Conservation (phyloP, 2,888 invertebrate genomes). For the Lathronympha strigana region DNA sequence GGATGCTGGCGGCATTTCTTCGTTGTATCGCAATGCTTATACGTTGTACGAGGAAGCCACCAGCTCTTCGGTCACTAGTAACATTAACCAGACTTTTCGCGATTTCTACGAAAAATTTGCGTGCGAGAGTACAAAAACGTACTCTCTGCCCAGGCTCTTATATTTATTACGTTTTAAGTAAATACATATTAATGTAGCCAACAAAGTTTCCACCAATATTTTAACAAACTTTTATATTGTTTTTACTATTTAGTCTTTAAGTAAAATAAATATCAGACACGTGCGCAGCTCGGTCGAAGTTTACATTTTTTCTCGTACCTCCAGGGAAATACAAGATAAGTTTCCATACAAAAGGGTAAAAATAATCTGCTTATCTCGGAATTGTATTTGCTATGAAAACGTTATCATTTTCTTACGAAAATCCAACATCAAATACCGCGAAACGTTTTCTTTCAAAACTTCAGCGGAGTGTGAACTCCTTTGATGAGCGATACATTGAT, state of each 20-base stretch:
- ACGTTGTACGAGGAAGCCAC: no score
- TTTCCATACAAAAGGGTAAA: slow-evolving; percentile 24
- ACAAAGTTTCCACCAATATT: no score
- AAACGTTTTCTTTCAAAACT: slow-evolving; percentile 38
- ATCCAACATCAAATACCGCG: slow-evolving; percentile 37
- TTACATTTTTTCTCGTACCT: slow-evolving; percentile 13
- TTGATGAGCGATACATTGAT: slow-evolving; percentile 44
- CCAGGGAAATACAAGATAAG: slow-evolving; percentile 23
- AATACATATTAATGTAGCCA: no score
- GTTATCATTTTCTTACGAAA: slow-evolving; percentile 34
- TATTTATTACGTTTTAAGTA: no score
- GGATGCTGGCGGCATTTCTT: no score
- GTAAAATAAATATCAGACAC: slow-evolving; percentile 6
- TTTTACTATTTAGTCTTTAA: background rate
- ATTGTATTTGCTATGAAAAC: slow-evolving; percentile 42
- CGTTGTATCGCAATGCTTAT: no score
- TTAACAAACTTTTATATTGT: no score
- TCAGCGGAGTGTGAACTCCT: slow-evolving; percentile 40
- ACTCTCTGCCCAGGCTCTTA: no score
- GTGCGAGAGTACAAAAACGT: no score
- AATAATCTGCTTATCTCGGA: slow-evolving; percentile 35
- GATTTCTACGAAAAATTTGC: no score
- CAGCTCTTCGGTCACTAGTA: no score
- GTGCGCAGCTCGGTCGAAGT: slow-evolving; percentile 8
- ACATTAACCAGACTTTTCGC: no score